These are phyloP conservation scores for Dolichotis patagonum DNA, from an alignment of 2,113 vertebrate genomes.

Conservation along the genomic window DNA sequence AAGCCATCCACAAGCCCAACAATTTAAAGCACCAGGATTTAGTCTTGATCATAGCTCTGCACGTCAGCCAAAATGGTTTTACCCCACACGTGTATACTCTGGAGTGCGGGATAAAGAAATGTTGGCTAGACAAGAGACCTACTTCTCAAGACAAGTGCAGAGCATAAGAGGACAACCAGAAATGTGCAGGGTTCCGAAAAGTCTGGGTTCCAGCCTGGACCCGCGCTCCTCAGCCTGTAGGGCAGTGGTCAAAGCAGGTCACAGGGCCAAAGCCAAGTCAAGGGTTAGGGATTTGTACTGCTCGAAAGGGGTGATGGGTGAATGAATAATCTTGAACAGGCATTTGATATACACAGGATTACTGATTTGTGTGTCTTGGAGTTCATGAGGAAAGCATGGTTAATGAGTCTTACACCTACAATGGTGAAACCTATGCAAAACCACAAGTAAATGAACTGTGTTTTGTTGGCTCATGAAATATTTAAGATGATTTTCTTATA, in stretches of 20 bases:
- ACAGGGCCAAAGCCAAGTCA: neutral
- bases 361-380: neutral
- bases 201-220: neutral
- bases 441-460: neutral
- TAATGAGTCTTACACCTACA: neutral
- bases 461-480: neutral
- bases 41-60: neutral
- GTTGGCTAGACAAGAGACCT: neutral
- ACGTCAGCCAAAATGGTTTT: neutral
- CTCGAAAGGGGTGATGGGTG: neutral
- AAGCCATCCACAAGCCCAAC: neutral
- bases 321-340: neutral
- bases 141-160: neutral
- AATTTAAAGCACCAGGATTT: neutral
- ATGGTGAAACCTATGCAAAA: constrained; percentile 5
- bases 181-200: neutral
- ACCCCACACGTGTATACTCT: neutral
- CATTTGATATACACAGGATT: neutral
- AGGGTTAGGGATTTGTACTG: neutral
- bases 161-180: neutral
- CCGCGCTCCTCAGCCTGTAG: neutral
- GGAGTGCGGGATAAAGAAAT: neutral
- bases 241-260: neutral
- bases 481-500: constrained; percentile 1
- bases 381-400: neutral